Conservation (phyloP, 2,888 invertebrate genomes). For the Nephrotoma guestfalica region DNA sequence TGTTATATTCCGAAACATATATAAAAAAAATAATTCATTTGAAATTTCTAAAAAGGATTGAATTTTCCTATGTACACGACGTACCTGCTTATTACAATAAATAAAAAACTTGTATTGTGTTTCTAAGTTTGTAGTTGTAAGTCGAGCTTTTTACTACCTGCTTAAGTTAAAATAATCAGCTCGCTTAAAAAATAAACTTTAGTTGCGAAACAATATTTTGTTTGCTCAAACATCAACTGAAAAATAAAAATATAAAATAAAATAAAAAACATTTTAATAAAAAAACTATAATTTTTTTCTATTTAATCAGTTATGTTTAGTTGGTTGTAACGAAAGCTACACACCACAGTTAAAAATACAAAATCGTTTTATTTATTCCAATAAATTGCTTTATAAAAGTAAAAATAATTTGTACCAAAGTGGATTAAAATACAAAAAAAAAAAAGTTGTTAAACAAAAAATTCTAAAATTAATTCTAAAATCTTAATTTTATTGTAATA, state of each 20-base stretch:
- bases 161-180: not conserved
- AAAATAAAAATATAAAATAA: not conserved
- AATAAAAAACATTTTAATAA: not conserved
- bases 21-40: not conserved
- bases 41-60: not conserved
- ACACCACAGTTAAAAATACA: not conserved
- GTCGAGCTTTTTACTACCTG: not conserved
- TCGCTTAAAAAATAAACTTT: not conserved
- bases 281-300: not conserved
- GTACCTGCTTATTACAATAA: not conserved
- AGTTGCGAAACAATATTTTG: not conserved
- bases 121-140: not conserved
- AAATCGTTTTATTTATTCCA: not conserved
- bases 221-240: not conserved
- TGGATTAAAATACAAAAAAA: not conserved
- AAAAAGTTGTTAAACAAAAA: not conserved
- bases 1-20: not conserved
- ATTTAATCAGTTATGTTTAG: not conserved
- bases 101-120: not conserved
- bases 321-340: not conserved
- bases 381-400: too few relatives aligned
- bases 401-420: too few relatives aligned
- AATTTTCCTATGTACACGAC: not conserved
- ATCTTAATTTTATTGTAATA: not conserved
- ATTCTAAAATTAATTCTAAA: not conserved